Evolutionary conservation across 2,888 invertebrate species (phyloP).

Genomic region (Megastigmus dorsalis): DNA sequence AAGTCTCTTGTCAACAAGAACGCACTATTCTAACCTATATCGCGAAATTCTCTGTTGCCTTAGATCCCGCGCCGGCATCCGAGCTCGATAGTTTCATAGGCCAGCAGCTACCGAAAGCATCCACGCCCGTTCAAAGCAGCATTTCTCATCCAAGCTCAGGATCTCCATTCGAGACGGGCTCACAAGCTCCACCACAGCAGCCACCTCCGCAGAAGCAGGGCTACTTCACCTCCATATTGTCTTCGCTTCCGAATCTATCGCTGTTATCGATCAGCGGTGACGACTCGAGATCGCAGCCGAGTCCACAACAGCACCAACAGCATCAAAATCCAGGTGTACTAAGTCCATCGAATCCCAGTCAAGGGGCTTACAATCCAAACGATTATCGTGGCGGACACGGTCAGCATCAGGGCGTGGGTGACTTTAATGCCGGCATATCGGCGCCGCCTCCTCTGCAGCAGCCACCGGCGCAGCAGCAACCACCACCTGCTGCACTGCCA

Average conservation of each 20-base stretch:
- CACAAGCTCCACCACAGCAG: slow-evolving; percentile 41
- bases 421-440: slow-evolving; percentile 30
- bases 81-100: slow-evolving; percentile 66
- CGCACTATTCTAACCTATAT: slow-evolving; percentile 18
- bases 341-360: too few relatives aligned
- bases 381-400: background rate
- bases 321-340: too few relatives aligned
- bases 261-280: slow-evolving; percentile 66
- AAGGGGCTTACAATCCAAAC: background rate
- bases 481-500: slow-evolving; percentile 58
- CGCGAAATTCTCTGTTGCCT: background rate
- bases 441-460: slow-evolving; percentile 53
- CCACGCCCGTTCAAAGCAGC: slow-evolving; percentile 1
- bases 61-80: slow-evolving; percentile 39
- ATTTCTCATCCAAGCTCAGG: slow-evolving; percentile 3
- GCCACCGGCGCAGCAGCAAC: slow-evolving; percentile 44
- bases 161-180: too few relatives aligned
- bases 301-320: slow-evolving; percentile 6
- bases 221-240: slow-evolving; percentile 69
- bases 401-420: slow-evolving; percentile 2
- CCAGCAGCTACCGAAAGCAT: slow-evolving; percentile 53
- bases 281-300: slow-evolving; percentile 15
- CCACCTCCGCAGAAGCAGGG: slow-evolving; percentile 61
- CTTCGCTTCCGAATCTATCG: slow-evolving; percentile 69
- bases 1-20: too few relatives aligned